phyloP scores from a whole-genome alignment of 2,797 vertebrate species.

The Phoeniculus purpureus region DNA sequence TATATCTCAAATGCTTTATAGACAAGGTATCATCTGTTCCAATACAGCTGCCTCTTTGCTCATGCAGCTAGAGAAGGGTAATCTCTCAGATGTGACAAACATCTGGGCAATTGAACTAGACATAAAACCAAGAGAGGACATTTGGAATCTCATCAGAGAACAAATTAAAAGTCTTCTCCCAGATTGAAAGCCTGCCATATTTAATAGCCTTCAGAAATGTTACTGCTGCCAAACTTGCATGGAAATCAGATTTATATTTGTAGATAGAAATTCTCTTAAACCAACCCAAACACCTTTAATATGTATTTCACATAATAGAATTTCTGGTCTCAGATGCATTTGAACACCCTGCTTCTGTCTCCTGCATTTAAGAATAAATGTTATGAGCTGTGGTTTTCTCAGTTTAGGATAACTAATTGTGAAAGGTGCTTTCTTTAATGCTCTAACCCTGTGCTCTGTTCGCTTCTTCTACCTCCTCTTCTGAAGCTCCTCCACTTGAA shows the following conservation, averaged over 20 bases:
- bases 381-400: not conserved
- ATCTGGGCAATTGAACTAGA: constrained; percentile 16
- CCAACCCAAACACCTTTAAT: not conserved
- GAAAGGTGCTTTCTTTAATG: not conserved
- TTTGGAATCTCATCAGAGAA: constrained; percentile 36
- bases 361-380: not conserved
- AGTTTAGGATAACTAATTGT: not conserved
- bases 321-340: not conserved
- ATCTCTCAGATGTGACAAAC: constrained; percentile 6
- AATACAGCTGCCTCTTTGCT: not conserved
- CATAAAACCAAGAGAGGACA: constrained; percentile 10
- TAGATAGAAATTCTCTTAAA: not conserved
- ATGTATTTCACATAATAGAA: not conserved
- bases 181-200: not conserved
- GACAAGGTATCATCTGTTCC: not conserved
- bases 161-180: not conserved
- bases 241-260: not conserved
- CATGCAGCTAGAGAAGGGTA: not conserved
- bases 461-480: not conserved
- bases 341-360: not conserved
- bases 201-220: not conserved
- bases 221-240: not conserved
- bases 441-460: not conserved
- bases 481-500: not conserved
- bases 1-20: not conserved